Evolutionary conservation across 2,797 vertebrate species (phyloP), one percentile per base, ranked within the genome.

Genomic region (Sternarchorhynchus goeldii): DNA sequence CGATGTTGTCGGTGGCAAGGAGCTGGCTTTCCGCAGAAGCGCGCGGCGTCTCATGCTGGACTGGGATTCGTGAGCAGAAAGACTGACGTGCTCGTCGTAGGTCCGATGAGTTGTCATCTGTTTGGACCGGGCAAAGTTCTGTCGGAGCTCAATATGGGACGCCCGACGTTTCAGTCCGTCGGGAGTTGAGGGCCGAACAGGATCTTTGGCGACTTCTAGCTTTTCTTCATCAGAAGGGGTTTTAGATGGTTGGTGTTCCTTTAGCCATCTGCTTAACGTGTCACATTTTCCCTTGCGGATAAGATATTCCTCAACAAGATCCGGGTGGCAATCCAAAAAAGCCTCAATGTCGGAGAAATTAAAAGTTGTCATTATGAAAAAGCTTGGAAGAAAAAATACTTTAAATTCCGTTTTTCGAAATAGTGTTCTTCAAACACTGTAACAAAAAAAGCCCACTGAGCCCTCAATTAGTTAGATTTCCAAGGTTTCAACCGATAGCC

Each of bases 21-120:
- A 94, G 84, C 93, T 94, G 88, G 94, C 94, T 91, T 94, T 94
- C 41, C 94, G 91, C 85, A 94, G 86, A 71, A 94, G 92, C 73
- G 94, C 93, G 4, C 93, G 91, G 76, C 94, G 91, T 82, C 93
- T 86, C 90, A 90, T 85, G 85, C 91, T 93, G 50, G 93, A 93
- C 85, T 90, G 91, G 32, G 92, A 91, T 39, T 93, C 93, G 72
- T 92, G 89, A 21, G 91, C 88, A 71, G 86, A 89, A 55, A 91
- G 86, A 75, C 90, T 93, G 59, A 89, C 88, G 56, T 93, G 92
- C 86, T 94, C 93, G 85, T 94, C 93, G 86, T 93, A 94, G 45
- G 93, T 94, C 70, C 91, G 85, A 85, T 94, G 90, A 0, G 92
- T 83, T 0, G 92, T 91, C 78, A 88, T 90, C 71, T 92, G 92